Conservation (phyloP, 2,888 invertebrate species). For the Scaptodrosophila latifasciaeformis region DNA sequence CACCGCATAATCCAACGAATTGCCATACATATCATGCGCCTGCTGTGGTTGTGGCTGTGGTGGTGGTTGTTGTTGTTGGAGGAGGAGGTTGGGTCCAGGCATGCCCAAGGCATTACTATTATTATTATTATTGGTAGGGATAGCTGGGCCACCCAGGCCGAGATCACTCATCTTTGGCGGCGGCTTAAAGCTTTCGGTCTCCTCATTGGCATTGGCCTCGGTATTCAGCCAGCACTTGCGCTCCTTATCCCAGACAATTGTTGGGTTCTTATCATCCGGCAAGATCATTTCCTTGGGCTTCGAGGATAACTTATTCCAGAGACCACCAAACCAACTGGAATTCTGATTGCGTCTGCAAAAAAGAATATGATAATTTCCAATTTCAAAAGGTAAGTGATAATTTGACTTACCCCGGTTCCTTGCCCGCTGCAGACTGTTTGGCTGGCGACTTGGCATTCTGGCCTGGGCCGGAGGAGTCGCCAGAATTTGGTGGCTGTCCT, state of each 20-base stretch:
- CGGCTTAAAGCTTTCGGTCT: slow-evolving; percentile 79
- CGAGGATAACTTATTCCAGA: slow-evolving; percentile 87
- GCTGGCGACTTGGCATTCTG: slow-evolving; percentile 19
- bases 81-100: slow-evolving; percentile 19
- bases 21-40: slow-evolving; percentile 27
- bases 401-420: slow-evolving; percentile 43
- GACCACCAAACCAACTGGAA: slow-evolving; percentile 89
- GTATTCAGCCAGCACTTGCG: slow-evolving; percentile 90
- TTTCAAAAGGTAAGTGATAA: background rate
- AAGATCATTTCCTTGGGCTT: slow-evolving; percentile 95
- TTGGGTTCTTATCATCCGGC: slow-evolving; percentile 94
- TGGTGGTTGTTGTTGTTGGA: slow-evolving; percentile 12
- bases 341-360: slow-evolving; percentile 59
- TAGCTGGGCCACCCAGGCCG: background rate
- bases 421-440: slow-evolving; percentile 20
- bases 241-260: slow-evolving; percentile 95
- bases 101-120: slow-evolving; percentile 27
- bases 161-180: slow-evolving; percentile 83
- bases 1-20: slow-evolving; percentile 21
- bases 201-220: slow-evolving; percentile 76
- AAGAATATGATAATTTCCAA: background rate
- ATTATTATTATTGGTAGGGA: too few relatives aligned
- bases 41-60: slow-evolving; percentile 23
- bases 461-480: slow-evolving; percentile 8
- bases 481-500: too few relatives aligned